phyloP scores from a whole-genome alignment of 2,888 invertebrate species.

The Melieria crassipennis region DNA sequence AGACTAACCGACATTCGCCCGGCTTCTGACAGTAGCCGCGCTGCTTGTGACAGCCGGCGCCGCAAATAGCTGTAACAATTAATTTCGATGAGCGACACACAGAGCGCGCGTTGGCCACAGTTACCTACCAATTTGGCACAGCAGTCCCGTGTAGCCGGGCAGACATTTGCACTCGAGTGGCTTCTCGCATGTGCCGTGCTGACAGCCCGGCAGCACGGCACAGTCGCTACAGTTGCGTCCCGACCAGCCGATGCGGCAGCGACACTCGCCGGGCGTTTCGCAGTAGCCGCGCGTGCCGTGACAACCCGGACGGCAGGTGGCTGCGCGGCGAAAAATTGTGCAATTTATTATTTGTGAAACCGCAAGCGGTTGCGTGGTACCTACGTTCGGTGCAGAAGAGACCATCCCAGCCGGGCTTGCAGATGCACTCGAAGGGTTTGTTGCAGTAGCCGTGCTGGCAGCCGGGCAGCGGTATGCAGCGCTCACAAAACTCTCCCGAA shows the following conservation, averaged over 20 bases:
- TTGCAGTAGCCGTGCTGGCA: conserved; percentile 89
- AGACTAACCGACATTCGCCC: conserved; percentile 76
- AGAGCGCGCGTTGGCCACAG: neutral
- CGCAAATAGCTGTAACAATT: conserved; percentile 77
- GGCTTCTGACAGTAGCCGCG: conserved; percentile 86
- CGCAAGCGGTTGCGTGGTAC: conserved; percentile 49
- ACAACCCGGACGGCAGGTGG: conserved; percentile 87
- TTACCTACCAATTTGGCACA: conserved; percentile 86
- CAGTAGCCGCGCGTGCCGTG: conserved; percentile 87
- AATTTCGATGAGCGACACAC: neutral
- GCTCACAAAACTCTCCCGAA: conserved; percentile 85
- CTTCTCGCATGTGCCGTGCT: conserved; percentile 88
- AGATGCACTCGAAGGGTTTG: conserved; percentile 86
- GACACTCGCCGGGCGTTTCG: conserved; percentile 85
- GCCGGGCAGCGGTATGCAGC: conserved; percentile 86
- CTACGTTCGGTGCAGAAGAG: conserved; percentile 88
- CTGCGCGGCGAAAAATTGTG: conserved; percentile 64
- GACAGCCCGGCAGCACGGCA: conserved; percentile 88
- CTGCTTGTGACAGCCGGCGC: conserved; percentile 82
- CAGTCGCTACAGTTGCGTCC: conserved; percentile 88
- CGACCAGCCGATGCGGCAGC: conserved; percentile 91
- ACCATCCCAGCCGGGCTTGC: conserved; percentile 87
- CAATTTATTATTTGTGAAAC: conserved; percentile 1
- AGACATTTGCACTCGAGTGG: conserved; percentile 91
- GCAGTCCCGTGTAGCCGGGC: conserved; percentile 89